Conservation (phyloP, 2,888 invertebrate genomes). For the Iselma pallidipennis region DNA sequence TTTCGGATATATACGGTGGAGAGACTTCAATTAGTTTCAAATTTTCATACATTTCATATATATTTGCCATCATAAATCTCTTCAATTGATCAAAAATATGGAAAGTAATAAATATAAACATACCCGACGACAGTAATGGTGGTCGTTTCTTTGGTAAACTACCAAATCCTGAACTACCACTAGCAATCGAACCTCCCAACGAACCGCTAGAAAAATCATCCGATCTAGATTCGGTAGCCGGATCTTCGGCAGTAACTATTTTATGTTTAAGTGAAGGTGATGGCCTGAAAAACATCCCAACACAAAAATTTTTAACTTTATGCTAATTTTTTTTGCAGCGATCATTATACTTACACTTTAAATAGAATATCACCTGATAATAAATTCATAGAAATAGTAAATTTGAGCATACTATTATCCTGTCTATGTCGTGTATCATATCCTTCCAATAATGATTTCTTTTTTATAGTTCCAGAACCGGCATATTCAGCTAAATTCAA, state of each 20-base stretch:
- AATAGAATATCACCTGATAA: conserved; percentile 95
- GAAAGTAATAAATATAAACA: conserved; percentile 8
- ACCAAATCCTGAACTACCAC: conserved; percentile 84
- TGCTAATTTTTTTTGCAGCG: neutral
- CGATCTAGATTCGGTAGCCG: conserved; percentile 53
- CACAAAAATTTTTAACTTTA: neutral
- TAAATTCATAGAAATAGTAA: conserved; percentile 92
- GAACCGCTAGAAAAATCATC: conserved; percentile 64
- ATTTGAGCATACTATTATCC: conserved; percentile 94
- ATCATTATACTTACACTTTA: conserved; percentile 80
- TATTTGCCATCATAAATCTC: neutral
- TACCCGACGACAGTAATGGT: conserved; percentile 62
- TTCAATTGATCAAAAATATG: neutral
- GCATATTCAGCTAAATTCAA: conserved; percentile 97
- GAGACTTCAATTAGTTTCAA: too few species aligned
- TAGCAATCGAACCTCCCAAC: conserved; percentile 66
- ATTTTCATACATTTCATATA: too few species aligned
- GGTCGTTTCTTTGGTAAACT: conserved; percentile 79
- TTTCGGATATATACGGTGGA: too few species aligned
- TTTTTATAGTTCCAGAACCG: conserved; percentile 83
- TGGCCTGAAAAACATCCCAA: conserved; percentile 57
- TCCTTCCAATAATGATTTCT: conserved; percentile 91
- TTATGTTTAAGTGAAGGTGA: conserved; percentile 58
- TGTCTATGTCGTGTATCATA: conserved; percentile 91
- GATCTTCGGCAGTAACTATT: conserved; percentile 49